Evolutionary conservation across 1,140 invertebrate genomes (phyloP).

Genomic region (Trinorchestia longiramus): DNA sequence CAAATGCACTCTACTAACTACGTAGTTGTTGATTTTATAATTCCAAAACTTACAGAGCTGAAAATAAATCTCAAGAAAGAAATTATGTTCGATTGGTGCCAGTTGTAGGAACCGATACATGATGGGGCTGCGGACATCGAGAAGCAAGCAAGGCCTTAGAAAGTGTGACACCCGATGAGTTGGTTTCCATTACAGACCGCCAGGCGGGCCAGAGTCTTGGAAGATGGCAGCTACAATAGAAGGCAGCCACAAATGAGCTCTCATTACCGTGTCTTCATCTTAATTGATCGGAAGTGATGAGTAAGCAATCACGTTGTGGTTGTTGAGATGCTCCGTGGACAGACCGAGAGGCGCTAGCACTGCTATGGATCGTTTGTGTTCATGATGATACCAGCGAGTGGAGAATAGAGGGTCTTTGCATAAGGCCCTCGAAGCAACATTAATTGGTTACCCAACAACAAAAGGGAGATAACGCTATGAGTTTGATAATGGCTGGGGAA

Average conservation of each 20-base stretch:
- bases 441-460: slow-evolving; percentile 18
- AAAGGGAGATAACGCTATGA: not conserved
- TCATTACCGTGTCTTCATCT: slow-evolving; percentile 52
- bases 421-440: not conserved
- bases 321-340: slow-evolving; percentile 28
- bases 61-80: not conserved
- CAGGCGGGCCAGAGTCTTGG: slow-evolving; percentile 28
- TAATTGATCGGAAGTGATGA: slow-evolving; percentile 55
- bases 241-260: slow-evolving; percentile 54
- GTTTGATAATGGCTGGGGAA: not conserved
- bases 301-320: slow-evolving; percentile 41
- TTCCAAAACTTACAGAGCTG: not conserved
- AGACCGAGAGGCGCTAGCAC: not conserved
- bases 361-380: not conserved
- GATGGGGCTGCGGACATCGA: not conserved
- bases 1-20: not conserved
- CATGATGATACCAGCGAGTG: not conserved
- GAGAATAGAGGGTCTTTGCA: slow-evolving; percentile 30
- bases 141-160: slow-evolving; percentile 36
- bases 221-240: slow-evolving; percentile 54
- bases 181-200: slow-evolving; percentile 47
- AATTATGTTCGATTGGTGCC: not conserved
- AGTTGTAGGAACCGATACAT: not conserved
- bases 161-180: slow-evolving; percentile 47
- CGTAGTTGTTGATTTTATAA: not conserved